Base-by-base conservation (phyloP, 2,797 vertebrate genomes). In the Danionella dracula region DNA sequence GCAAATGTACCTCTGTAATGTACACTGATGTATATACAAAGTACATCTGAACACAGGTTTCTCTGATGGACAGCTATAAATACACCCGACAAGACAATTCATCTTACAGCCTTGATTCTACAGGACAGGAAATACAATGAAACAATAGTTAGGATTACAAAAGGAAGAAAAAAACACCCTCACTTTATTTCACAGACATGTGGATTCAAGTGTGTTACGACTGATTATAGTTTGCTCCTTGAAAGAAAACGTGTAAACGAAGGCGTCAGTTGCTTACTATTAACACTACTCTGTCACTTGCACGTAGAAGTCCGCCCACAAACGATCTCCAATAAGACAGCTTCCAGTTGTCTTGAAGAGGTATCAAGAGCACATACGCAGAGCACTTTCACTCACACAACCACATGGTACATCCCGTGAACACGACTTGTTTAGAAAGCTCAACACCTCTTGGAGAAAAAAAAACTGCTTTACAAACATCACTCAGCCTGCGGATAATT, bases 1-100 rank as follows among this genome's bases (percentile, higher is more conserved):
- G 87, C 83, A 78, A 89, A 79, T 92, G 92, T 91, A 93, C 92
- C 92, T 93, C 90, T 92, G 90, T 89, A 91, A 93, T 92, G 92
- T 94, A 94, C 92, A 94, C 87, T 87, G 86, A 91, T 91, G 85
- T 94, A 93, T 94, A 91, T 93, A 94, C 92, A 93, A 91, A 93
- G 91, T 91, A 90, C 90, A 92, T 90, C 80, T 91, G 87, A 91
- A 92, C 92, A 93, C 90, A 88, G 85, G 88, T 89, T 89, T 82
- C 41, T 89, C 84, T 87, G 88, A 72, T 74, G 63, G 82, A 89
- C 87, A 85, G 89, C 86, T 89, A 90, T 91, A 91, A 90, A 91
- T 91, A 91, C 84, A 89, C 89, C 82, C 85, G 84, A 89, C 85
- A 82, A 83, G 85, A 88, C 79, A 65, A 83, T 87, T 78, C 32